Percentiles rank a stretch among this genome's conserved stretches.
phyloP scores from a whole-genome alignment of 2,888 invertebrate species.

The Torymus texanus region DNA sequence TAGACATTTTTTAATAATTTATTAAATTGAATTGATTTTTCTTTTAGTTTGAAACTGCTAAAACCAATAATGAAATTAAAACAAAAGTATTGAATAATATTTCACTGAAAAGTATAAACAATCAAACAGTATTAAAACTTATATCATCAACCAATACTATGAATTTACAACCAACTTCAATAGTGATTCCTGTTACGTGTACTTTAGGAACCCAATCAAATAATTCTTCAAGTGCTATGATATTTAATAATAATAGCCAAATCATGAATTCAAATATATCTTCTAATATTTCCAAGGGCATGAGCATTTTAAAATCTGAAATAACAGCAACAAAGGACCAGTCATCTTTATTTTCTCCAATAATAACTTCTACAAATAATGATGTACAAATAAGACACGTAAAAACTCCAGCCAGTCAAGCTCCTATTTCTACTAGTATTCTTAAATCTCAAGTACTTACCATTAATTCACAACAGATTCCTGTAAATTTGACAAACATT shows the following conservation, averaged over 20 bases:
- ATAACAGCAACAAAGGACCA: neutral
- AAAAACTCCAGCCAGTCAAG: conserved; percentile 33
- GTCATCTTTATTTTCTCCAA: conserved; percentile 5
- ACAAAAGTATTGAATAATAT: conserved; percentile 12
- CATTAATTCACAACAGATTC: conserved; percentile 1
- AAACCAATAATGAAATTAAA: conserved; percentile 1
- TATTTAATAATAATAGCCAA: conserved; percentile 34
- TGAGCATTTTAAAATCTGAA: conserved; percentile 29
- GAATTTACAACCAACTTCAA: conserved; percentile 15
- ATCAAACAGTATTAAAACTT: conserved; percentile 41
- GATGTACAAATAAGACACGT: conserved; percentile 36
- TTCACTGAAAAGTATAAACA: conserved; percentile 29
- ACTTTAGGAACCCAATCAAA: neutral
- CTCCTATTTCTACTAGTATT: conserved; percentile 25
- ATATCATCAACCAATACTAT: conserved; percentile 23
- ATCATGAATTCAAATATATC: conserved; percentile 18
- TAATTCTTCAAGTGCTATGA: conserved; percentile 21
- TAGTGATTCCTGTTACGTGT: conserved; percentile 26
- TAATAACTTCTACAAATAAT: conserved; percentile 38
- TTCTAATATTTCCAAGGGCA: conserved; percentile 10
- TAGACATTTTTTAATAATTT: too few relatives aligned
- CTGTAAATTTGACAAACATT: neutral
- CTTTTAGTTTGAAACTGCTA: neutral
- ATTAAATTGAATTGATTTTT: neutral
- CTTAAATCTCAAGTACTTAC: conserved; percentile 24